phyloP scores from a whole-genome alignment of 1,140 invertebrate species.

The Bombus balteatus region DNA sequence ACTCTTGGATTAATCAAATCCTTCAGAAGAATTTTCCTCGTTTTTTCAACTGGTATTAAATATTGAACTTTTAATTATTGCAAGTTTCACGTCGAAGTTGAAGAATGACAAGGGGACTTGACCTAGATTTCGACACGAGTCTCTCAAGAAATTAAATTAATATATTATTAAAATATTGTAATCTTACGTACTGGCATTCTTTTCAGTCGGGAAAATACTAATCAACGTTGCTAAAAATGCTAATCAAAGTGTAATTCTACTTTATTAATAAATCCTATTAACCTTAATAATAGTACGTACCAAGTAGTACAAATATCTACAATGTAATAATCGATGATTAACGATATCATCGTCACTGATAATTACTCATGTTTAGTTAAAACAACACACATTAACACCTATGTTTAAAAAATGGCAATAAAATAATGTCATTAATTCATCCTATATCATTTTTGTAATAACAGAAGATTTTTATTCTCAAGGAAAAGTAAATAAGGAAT shows the following conservation, averaged over 20 bases:
- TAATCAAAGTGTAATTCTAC: too few species aligned
- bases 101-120: neutral
- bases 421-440: neutral
- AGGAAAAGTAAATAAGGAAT: neutral
- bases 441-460: neutral
- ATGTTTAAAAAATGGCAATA: neutral
- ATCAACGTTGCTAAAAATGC: too few species aligned
- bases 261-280: too few species aligned
- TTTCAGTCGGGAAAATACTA: too few species aligned
- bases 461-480: neutral
- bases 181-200: neutral
- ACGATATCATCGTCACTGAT: too few species aligned
- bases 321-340: too few species aligned
- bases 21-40: neutral
- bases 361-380: too few species aligned
- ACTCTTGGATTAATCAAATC: conserved; percentile 6
- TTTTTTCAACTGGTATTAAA: conserved; percentile 4
- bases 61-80: conserved; percentile 31
- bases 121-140: neutral
- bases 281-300: too few species aligned
- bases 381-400: too few species aligned
- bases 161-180: neutral
- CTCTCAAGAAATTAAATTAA: neutral
- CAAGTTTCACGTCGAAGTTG: neutral
- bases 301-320: too few species aligned